A percentile compares a stretch with the other conserved stretches of the same genome.
Evolutionary conservation across 2,888 invertebrate species (phyloP).

Genomic region (Lepidonotus clava): DNA sequence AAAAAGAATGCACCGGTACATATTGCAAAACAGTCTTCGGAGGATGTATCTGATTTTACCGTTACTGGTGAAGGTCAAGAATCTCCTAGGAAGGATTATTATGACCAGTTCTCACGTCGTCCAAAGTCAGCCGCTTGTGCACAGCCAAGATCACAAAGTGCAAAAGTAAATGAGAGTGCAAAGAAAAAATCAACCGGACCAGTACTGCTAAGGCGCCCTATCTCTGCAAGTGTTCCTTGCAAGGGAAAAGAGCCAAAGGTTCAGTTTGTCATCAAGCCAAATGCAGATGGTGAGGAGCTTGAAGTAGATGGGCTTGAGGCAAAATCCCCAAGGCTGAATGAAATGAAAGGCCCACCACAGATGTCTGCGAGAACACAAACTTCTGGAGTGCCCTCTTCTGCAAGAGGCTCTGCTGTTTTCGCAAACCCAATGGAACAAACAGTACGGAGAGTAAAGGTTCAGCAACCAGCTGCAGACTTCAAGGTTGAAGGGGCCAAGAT

Average conservation of each 20-base stretch:
- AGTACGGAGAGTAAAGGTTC: not conserved
- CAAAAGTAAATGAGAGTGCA: not conserved
- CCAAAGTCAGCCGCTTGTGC: not conserved
- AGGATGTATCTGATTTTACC: not conserved
- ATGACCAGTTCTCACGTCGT: not conserved
- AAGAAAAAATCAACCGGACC: no score
- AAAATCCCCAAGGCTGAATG: not conserved
- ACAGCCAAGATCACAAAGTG: not conserved
- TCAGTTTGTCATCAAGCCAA: not conserved
- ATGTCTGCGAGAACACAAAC: not conserved
- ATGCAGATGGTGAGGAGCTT: not conserved
- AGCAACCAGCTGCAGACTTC: not conserved
- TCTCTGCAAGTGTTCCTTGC: not conserved
- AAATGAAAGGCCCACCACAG: not conserved
- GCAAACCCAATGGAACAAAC: not conserved
- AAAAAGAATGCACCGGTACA: not conserved
- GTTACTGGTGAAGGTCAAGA: not conserved
- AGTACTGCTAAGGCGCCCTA: not conserved
- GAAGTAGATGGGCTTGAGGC: not conserved
- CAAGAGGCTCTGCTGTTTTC: not conserved
- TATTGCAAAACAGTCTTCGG: not conserved
- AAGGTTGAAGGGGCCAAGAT: slow-evolving; percentile 36
- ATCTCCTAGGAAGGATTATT: slow-evolving; percentile 11
- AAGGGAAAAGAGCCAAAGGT: slow-evolving; percentile 4
- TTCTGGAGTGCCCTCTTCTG: not conserved